Conservation (phyloP, 2,113 vertebrate genomes). For the Clarias magur region DNA sequence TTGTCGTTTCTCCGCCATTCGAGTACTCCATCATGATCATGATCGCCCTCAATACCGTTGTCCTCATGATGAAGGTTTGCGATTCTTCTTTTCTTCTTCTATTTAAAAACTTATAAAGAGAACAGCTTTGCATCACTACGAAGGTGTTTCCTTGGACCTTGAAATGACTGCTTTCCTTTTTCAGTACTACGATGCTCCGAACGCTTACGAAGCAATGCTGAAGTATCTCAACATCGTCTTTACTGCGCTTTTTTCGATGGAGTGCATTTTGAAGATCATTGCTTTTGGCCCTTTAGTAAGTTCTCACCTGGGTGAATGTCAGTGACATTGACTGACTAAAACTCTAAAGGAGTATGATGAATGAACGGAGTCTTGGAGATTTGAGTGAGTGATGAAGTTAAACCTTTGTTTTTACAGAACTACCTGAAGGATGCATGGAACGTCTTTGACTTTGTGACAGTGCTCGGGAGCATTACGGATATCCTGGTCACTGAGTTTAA, state of each 20-base stretch:
- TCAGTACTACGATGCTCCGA: conserved; percentile 89
- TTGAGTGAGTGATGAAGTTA: conserved; percentile 13
- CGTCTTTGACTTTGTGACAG: conserved; percentile 96
- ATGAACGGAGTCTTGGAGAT: neutral
- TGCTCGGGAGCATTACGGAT: conserved; percentile 98
- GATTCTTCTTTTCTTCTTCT: neutral
- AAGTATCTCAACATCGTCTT: conserved; percentile 95
- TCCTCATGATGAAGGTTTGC: conserved; percentile 98
- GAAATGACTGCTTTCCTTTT: neutral
- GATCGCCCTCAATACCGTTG: conserved; percentile 96
- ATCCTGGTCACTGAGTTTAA: conserved; percentile 97
- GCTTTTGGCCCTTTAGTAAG: conserved; percentile 92
- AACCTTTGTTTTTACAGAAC: conserved; percentile 74
- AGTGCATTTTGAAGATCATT: conserved; percentile 93
- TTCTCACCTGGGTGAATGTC: neutral
- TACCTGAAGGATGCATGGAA: conserved; percentile 98
- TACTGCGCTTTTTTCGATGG: conserved; percentile 93
- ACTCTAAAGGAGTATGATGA: neutral
- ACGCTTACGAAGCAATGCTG: conserved; percentile 89
- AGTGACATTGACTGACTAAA: neutral
- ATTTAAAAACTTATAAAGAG: neutral
- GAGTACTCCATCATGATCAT: conserved; percentile 98
- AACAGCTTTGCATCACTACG: neutral
- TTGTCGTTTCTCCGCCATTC: conserved; percentile 93
- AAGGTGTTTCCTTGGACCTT: neutral